Evolutionary conservation across 23 tunicate species (phyloP).

Genomic region (Oikopleura albicans): DNA sequence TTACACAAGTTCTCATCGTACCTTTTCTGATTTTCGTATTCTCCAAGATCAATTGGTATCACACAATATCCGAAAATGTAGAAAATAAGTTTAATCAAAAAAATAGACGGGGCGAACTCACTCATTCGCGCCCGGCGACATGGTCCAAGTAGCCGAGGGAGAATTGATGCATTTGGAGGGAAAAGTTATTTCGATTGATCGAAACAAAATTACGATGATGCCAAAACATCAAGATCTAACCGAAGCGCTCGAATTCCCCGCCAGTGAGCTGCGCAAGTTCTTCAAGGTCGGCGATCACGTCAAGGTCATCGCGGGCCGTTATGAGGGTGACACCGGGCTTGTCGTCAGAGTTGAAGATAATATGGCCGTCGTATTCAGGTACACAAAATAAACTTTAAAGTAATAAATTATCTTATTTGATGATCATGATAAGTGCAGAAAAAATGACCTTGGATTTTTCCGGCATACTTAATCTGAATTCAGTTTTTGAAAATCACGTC

Average conservation of each 20-base stretch:
- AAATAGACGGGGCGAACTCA: constrained; percentile 26
- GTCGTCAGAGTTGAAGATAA: constrained; percentile 69
- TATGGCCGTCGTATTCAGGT: constrained; percentile 51
- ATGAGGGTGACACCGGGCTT: constrained; percentile 86
- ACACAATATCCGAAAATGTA: too few species aligned
- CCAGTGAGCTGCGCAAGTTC: constrained; percentile 48
- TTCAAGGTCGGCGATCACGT: constrained; percentile 93
- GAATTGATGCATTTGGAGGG: constrained; percentile 69
- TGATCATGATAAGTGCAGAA: too few species aligned
- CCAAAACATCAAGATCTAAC: constrained; percentile 75
- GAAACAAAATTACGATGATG: constrained; percentile 71
- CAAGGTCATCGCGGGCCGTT: constrained; percentile 73
- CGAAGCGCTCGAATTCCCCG: constrained; percentile 82
- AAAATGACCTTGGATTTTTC: too few species aligned
- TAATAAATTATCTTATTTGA: too few species aligned
- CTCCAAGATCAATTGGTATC: too few species aligned
- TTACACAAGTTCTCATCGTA: too few species aligned
- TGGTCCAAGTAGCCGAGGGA: constrained; percentile 68
- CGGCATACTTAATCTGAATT: too few species aligned
- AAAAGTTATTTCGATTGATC: constrained; percentile 49
- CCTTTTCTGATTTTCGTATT: too few species aligned
- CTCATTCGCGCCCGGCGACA: constrained; percentile 80
- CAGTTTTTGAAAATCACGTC: too few species aligned
- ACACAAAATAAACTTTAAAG: too few species aligned
- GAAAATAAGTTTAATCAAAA: too few species aligned